Conservation (phyloP, 2,113 vertebrate species). For the Corydoras sp. region DNA sequence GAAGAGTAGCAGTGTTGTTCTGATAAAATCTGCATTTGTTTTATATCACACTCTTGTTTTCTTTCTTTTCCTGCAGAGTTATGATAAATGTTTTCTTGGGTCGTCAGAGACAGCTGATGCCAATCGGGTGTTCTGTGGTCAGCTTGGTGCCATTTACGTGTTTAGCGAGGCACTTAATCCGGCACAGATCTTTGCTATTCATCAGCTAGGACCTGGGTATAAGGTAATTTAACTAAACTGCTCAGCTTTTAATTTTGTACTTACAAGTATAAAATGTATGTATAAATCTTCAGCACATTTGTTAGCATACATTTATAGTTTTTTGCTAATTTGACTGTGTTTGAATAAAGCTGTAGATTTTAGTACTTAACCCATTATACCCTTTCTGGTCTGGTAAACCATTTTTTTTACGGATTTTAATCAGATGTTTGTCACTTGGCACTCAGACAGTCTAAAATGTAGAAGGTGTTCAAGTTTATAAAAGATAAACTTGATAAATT, state of each 20-base stretch:
- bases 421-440: no score
- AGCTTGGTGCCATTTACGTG: slow-evolving; percentile 94
- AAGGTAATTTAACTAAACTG: slow-evolving; percentile 71
- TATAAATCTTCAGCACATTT: not conserved
- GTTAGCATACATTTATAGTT: not conserved
- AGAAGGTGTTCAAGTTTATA: no score
- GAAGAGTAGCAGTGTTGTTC: not conserved
- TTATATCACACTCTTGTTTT: not conserved
- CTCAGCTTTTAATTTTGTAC: not conserved
- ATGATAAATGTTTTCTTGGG: slow-evolving; percentile 98
- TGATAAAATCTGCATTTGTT: not conserved
- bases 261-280: not conserved
- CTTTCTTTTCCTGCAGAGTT: slow-evolving; percentile 74
- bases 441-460: no score
- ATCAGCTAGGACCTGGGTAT: slow-evolving; percentile 96
- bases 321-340: no score
- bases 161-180: slow-evolving; percentile 99
- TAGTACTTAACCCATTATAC: no score
- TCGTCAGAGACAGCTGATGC: slow-evolving; percentile 98
- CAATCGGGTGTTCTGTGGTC: slow-evolving; percentile 95
- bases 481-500: no score
- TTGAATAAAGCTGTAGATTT: no score
- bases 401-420: no score
- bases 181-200: slow-evolving; percentile 97
- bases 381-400: no score